Evolutionary conservation across 2,113 vertebrate genomes (phyloP), one percentile per base, ranked within the genome.

Genomic region (Nesogale talazaci): DNA sequence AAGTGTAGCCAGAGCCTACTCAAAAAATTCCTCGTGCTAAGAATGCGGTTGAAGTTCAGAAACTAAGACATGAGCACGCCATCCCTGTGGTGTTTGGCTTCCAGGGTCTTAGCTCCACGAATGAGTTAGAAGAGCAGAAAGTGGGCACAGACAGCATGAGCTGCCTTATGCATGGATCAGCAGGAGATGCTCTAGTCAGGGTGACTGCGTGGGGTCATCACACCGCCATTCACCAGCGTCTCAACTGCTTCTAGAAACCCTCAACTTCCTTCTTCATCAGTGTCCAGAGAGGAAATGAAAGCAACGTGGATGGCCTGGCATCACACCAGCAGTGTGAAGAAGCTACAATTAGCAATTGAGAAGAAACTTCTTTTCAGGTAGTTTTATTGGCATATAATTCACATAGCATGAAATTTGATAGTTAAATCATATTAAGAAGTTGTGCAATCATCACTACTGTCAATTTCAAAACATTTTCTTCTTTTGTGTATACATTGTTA

Each of bases 271-370:
- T 98, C n/a, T 97, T 96, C 97, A 98, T 88, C 97, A 96, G 98
- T 97, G 97, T 96, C 98, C 98, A 38, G 98, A 99, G 94, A 98
- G 17, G 94, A 98, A 15, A 98, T 99, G 98, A 98, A 99, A 97
- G 59, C 97, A 98, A 98, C 96, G 98, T 98, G 98, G 98, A 98
- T 98, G 98, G 98, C 95, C 98, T 99, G 81, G 98, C 98, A 86
- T 98, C 98, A 93, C 99, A 99, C 87, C 98, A 98, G 97, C 98
- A 98, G 89, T 98, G 98, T 89, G 98, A 99, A 97, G 98, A 99
- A 91, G 98, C 98, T 86, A 98, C 98, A 29, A 98, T 98, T 96
- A 98, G 98, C 10, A 98, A 98, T n/a, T 98, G 97, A 31, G 98
- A 98, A n/a, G 98, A 99, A 52, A 52, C 46, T 7, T 52, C 46